Base-by-base conservation (phyloP, 2,113 vertebrate species). In the Leptobrachium leishanense region DNA sequence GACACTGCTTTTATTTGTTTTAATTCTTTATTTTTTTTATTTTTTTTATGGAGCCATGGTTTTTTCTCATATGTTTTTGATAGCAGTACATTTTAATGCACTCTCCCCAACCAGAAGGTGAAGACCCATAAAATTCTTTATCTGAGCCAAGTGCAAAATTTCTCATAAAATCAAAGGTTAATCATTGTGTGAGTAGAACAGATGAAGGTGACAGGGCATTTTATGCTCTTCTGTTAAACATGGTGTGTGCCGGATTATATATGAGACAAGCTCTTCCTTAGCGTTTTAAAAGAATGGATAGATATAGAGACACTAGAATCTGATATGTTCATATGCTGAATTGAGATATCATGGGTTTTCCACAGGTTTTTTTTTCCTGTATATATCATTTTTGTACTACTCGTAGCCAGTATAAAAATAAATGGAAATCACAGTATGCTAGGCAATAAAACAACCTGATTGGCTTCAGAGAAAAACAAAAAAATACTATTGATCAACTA, bases 131-230 rank as follows among this genome's bases (percentile, higher is more conserved):
- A 92, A 92, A 91, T 86, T 89, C 86, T 91, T 92, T 90, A 92
- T 91, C 83, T 88, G 85, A 91, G 83, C 85, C 76, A 89, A 92
- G 84, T 89, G 85, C 82, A 89, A 91, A 93, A 91, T 84, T 91
- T 88, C 86, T 88, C 91, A 92, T 93, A 93, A 92, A 92, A 85
- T 87, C 90, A 94, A 94, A 93, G 91, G 91, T 94, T 92, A 93
- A 93, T 94, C 86, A 89, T 88, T 88, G 84, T 85, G 82, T 77
- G 85, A 87, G 87, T 88, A 86, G 90, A 91, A 84, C 81, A 89
- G 85, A 90, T 86, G 88, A 92, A 90, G 88, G 90, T 92, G 86
- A 90, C n/a, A 79, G 87, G 87, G 81, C 84, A 86, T 87, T 93
- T 92, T 90, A 92, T 88, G 82, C 77, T 84, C 85, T 83, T 88